These are phyloP conservation scores for Corythaeola cristata DNA, from an alignment of 2,113 vertebrate genomes.

Conservation along the genomic window DNA sequence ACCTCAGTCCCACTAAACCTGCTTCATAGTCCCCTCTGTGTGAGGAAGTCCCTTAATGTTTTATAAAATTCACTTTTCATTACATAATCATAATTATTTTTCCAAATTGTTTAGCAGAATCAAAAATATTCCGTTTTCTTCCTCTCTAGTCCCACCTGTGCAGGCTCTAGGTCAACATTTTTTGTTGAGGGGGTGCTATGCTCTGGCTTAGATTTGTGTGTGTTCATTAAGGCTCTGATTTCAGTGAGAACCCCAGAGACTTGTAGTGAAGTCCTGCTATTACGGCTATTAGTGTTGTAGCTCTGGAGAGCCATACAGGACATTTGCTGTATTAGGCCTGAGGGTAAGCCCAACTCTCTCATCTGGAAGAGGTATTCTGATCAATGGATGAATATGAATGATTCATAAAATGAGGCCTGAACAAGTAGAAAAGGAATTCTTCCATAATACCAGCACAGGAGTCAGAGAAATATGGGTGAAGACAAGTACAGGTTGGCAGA, in stretches of 20 bases:
- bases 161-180: background rate
- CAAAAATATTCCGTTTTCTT: background rate
- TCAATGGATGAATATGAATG: conserved; percentile 31
- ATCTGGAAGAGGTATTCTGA: conserved; percentile 43
- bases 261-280: background rate
- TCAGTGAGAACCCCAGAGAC: background rate
- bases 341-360: background rate
- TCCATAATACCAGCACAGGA: background rate
- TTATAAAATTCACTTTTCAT: background rate
- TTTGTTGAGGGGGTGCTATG: background rate
- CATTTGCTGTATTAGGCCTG: conserved; percentile 13
- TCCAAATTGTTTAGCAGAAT: background rate
- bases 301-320: conserved; percentile 1
- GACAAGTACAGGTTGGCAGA: background rate
- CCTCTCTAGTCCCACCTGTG: background rate
- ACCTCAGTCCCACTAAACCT: background rate
- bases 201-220: background rate
- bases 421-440: background rate
- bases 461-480: background rate
- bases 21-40: background rate
- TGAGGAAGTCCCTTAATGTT: background rate
- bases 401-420: background rate
- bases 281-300: background rate
- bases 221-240: conserved; percentile 10
- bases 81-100: conserved; percentile 13